Percentiles rank a stretch among this genome's conserved stretches.
Conservation (phyloP, 2,113 vertebrate genomes). For the Thalassoma bifasciatum region DNA sequence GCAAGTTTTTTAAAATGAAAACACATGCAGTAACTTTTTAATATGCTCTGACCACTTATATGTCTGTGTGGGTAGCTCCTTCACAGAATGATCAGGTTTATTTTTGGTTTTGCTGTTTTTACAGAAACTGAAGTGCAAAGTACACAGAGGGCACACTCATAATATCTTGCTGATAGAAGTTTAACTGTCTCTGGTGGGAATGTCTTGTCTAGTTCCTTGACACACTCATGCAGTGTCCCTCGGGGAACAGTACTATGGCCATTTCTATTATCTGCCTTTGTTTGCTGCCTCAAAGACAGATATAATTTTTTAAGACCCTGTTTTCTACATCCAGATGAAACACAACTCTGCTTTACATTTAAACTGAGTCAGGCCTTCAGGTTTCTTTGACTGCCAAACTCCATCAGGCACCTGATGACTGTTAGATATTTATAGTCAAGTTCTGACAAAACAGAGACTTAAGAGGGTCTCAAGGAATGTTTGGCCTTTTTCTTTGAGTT, state of each 20-base stretch:
- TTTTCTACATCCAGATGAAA: not conserved
- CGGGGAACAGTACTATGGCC: not conserved
- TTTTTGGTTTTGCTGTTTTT: not conserved
- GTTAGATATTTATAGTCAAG: too few relatives aligned
- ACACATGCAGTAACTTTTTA: not conserved
- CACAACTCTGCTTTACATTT: too few relatives aligned
- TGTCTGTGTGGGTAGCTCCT: not conserved
- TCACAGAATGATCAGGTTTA: not conserved
- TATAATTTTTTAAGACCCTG: not conserved
- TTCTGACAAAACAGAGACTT: too few relatives aligned
- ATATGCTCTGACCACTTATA: conserved; percentile 1
- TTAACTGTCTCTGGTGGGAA: not conserved
- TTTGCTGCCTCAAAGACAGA: not conserved
- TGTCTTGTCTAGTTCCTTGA: not conserved
- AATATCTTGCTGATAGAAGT: not conserved
- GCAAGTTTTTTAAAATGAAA: conserved; percentile 1
- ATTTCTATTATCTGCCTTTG: not conserved
- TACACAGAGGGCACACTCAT: not conserved
- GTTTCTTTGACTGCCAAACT: too few relatives aligned
- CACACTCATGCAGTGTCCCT: not conserved
- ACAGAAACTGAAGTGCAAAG: not conserved
- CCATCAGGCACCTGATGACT: too few relatives aligned
- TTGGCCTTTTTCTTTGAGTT: too few relatives aligned
- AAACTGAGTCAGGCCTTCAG: too few relatives aligned
- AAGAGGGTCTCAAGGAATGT: too few relatives aligned